These are phyloP conservation scores for Apamea crenata DNA, from an alignment of 2,888 invertebrate genomes.

Conservation along the genomic window DNA sequence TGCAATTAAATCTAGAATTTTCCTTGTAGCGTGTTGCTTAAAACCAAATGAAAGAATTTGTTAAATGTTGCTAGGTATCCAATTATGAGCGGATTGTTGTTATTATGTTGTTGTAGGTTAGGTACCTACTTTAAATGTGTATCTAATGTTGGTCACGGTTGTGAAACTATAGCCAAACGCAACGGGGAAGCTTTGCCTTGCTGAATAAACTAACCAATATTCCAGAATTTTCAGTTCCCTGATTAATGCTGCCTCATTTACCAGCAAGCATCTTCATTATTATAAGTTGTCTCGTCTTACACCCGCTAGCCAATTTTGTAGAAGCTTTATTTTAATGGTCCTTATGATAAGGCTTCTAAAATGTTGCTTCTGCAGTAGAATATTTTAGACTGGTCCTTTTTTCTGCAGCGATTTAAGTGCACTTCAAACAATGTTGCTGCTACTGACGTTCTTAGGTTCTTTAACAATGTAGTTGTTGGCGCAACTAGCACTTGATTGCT, in stretches of 20 bases:
- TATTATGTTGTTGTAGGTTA: conserved; percentile 17
- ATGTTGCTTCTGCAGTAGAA: conserved; percentile 17
- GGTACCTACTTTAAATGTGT: neutral
- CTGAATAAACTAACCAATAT: neutral
- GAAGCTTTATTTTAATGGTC: conserved; percentile 19
- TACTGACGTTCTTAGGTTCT: neutral
- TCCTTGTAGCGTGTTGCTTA: conserved; percentile 1
- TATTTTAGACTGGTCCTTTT: conserved; percentile 15
- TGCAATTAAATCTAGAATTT: conserved; percentile 38
- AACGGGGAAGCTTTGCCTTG: neutral
- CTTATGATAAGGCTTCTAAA: conserved; percentile 3
- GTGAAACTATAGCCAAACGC: neutral
- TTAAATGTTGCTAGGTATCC: conserved; percentile 19
- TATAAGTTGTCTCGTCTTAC: conserved; percentile 8
- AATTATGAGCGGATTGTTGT: conserved; percentile 42
- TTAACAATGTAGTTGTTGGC: neutral
- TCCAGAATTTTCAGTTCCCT: conserved; percentile 3
- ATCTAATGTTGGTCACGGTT: neutral
- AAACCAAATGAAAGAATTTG: conserved; percentile 21
- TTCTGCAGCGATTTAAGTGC: conserved; percentile 14
- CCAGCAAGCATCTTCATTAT: conserved; percentile 10
- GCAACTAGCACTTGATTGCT: conserved; percentile 1
- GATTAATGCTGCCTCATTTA: conserved; percentile 16
- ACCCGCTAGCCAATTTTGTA: conserved; percentile 24
- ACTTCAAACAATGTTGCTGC: conserved; percentile 22